These are phyloP conservation scores for Dendrocopos noguchii DNA, from an alignment of 2,113 vertebrate species.

Conservation along the genomic window DNA sequence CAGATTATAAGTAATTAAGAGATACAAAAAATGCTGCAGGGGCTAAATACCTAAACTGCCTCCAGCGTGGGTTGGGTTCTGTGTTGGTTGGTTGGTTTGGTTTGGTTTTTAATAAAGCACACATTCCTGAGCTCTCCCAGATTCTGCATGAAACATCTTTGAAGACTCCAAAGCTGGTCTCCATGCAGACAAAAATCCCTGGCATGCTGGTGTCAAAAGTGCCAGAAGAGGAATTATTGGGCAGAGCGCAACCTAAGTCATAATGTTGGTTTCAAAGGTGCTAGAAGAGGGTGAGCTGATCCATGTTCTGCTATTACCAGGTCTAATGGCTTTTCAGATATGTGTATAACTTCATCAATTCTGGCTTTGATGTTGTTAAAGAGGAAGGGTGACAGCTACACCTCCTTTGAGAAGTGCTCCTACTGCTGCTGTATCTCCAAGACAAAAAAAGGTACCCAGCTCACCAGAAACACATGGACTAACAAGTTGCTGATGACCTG, in stretches of 20 bases:
- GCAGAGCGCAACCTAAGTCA: background rate
- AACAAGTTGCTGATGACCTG: background rate
- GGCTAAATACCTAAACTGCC: conserved; percentile 54
- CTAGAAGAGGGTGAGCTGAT: background rate
- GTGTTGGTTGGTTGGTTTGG: no score
- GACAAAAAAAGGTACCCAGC: accelerated
- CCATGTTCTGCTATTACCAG: background rate
- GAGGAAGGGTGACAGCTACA: background rate
- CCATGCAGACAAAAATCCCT: background rate
- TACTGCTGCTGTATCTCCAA: background rate
- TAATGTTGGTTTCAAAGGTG: background rate
- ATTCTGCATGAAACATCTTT: background rate
- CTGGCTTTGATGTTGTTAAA: background rate
- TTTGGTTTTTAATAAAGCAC: background rate
- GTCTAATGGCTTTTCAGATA: background rate
- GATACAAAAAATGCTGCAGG: conserved; percentile 38
- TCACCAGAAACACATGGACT: background rate
- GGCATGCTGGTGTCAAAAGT: background rate
- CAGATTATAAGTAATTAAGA: conserved; percentile 75
- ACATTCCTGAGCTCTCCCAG: background rate
- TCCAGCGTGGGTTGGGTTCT: background rate
- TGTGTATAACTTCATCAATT: background rate
- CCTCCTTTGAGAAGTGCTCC: background rate
- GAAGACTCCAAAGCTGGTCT: background rate
- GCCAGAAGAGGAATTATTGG: background rate